Conservation (phyloP, 2,797 vertebrate species). For the Dryobates pubescens region DNA sequence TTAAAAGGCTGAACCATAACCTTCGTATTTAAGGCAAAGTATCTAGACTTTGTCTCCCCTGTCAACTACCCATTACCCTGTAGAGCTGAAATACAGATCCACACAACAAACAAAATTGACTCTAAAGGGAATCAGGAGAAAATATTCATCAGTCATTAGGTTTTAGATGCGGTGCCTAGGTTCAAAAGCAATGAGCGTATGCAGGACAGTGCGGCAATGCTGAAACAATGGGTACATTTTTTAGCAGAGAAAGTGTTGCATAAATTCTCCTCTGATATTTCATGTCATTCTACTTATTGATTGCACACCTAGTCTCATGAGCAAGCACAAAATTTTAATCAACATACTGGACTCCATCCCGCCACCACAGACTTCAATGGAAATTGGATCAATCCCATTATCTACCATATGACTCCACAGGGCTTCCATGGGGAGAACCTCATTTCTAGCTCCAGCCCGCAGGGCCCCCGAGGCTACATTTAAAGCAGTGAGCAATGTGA, state of each 20-base stretch:
- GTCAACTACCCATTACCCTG: background rate
- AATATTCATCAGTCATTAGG: background rate
- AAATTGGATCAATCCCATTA: constrained; percentile 73
- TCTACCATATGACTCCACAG: constrained; percentile 64
- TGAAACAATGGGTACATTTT: background rate
- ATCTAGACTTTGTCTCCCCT: background rate
- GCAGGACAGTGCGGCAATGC: background rate
- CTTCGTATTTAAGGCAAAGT: background rate
- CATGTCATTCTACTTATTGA: constrained; percentile 60
- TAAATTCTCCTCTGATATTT: constrained; percentile 61
- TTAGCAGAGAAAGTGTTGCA: background rate
- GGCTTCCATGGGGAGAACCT: constrained; percentile 61
- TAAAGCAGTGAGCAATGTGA: constrained; percentile 62
- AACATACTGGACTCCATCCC: constrained; percentile 58
- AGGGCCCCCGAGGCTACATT: constrained; percentile 62
- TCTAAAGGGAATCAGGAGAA: too few relatives aligned
- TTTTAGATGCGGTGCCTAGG: background rate
- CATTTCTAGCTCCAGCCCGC: constrained; percentile 52
- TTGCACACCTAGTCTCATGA: constrained; percentile 40
- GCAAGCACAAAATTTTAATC: constrained; percentile 71
- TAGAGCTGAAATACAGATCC: background rate
- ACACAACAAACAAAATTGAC: background rate
- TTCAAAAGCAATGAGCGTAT: background rate
- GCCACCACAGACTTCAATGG: constrained; percentile 39
- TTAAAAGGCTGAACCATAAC: background rate